phyloP scores from a whole-genome alignment of 2,113 vertebrate species.

The Clarias gariepinus region DNA sequence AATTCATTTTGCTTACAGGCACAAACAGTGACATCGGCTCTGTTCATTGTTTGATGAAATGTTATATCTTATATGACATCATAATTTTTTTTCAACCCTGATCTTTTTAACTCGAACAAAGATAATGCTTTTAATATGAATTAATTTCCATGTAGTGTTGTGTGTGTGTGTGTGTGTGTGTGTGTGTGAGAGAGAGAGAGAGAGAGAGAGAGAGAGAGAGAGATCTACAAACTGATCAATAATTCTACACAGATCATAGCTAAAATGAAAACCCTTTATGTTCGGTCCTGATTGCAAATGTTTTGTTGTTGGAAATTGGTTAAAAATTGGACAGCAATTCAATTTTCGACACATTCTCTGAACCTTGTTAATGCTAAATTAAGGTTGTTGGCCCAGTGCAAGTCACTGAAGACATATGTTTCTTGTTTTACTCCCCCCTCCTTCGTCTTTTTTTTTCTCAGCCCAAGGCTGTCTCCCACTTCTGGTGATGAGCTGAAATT shows the following conservation, averaged over 20 bases:
- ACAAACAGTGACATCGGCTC: not conserved
- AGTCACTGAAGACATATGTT: conserved; percentile 30
- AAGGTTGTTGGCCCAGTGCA: conserved; percentile 22
- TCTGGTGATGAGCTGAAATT: conserved; percentile 65
- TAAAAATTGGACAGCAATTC: not conserved
- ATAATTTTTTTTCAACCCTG: not conserved
- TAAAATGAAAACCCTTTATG: not conserved
- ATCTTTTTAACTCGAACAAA: not conserved
- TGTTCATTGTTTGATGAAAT: not conserved
- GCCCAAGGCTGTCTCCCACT: conserved; percentile 51
- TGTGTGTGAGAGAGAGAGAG: not conserved
- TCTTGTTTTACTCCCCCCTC: not conserved
- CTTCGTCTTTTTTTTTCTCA: not conserved
- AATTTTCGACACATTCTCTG: not conserved
- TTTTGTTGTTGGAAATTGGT: conserved; percentile 15
- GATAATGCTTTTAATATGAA: not conserved
- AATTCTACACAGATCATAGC: not conserved
- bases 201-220: conserved; percentile 2
- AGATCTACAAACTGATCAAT: not conserved
- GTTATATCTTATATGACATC: not conserved
- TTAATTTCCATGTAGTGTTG: not conserved
- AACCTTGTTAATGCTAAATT: conserved; percentile 41
- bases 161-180: too few relatives aligned
- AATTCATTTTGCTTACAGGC: not conserved
- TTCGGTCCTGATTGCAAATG: not conserved